Evolutionary conservation across 2,888 invertebrate species (phyloP).

Genomic region (Lutraria lutraria): DNA sequence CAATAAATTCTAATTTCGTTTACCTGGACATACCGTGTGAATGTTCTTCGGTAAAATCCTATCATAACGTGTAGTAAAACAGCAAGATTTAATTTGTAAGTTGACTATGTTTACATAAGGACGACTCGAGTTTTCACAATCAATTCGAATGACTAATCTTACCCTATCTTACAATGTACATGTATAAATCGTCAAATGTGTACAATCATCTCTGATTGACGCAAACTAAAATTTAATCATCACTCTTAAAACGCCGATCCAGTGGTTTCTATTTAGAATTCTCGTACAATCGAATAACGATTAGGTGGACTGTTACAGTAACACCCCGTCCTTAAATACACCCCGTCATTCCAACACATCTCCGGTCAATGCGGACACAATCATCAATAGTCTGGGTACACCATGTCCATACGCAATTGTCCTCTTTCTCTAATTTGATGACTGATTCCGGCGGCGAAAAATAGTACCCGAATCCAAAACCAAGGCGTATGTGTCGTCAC

Average conservation of each 20-base stretch:
- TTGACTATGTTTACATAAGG: conserved; percentile 3
- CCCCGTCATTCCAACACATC: too few relatives aligned
- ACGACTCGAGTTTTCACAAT: not conserved
- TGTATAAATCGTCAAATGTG: not conserved
- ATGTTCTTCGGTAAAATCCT: not conserved
- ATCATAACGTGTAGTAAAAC: not conserved
- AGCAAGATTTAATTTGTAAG: not conserved
- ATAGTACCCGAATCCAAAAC: too few relatives aligned
- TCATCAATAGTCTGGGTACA: too few relatives aligned
- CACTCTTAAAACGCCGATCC: not conserved
- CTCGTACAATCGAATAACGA: not conserved
- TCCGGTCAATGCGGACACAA: too few relatives aligned
- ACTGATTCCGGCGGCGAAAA: too few relatives aligned
- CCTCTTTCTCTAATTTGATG: too few relatives aligned
- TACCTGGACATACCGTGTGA: not conserved
- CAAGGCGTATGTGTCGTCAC: too few relatives aligned
- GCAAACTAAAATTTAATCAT: not conserved
- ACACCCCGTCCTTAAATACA: not conserved
- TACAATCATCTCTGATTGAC: not conserved
- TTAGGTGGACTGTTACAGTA: not conserved
- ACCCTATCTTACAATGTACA: not conserved
- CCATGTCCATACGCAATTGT: too few relatives aligned
- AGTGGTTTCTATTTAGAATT: not conserved
- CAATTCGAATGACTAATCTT: conserved; percentile 15
- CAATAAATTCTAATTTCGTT: not conserved